Percentiles rank a stretch among this genome's conserved stretches.
phyloP scores from a whole-genome alignment of 2,797 vertebrate genomes.

The Mionectes olivaceus region DNA sequence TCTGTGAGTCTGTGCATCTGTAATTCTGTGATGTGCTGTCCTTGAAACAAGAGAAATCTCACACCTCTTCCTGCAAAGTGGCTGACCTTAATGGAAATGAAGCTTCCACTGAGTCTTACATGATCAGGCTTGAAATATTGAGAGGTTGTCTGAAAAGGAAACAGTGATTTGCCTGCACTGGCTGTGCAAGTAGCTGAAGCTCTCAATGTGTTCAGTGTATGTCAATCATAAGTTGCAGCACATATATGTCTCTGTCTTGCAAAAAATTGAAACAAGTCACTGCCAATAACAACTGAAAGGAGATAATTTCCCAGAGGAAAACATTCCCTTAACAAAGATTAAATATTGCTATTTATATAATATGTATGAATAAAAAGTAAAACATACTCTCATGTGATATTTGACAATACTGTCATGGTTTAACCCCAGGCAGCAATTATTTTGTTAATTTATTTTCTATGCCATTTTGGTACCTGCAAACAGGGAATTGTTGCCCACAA shows the following conservation, averaged over 20 bases:
- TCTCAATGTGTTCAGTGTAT: background rate
- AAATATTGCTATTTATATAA: background rate
- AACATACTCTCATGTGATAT: background rate
- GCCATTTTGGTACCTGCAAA: background rate
- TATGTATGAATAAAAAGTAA: background rate
- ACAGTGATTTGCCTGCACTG: background rate
- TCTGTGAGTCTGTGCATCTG: background rate
- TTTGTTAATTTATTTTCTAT: background rate
- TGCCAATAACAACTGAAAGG: background rate
- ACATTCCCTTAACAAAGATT: background rate
- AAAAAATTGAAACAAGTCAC: background rate
- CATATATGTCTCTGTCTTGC: background rate
- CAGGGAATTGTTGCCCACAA: background rate
- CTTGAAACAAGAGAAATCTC: background rate
- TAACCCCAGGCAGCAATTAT: background rate
- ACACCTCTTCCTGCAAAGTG: background rate
- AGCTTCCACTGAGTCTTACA: background rate
- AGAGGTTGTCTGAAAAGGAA: background rate
- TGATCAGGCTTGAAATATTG: background rate
- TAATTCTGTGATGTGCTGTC: accelerated
- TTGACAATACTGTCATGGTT: background rate
- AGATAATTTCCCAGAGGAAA: background rate
- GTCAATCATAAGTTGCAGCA: background rate
- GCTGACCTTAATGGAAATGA: background rate
- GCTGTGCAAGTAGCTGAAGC: background rate